Conservation (phyloP, 1,140 invertebrate genomes). For the Portunus trituberculatus region DNA sequence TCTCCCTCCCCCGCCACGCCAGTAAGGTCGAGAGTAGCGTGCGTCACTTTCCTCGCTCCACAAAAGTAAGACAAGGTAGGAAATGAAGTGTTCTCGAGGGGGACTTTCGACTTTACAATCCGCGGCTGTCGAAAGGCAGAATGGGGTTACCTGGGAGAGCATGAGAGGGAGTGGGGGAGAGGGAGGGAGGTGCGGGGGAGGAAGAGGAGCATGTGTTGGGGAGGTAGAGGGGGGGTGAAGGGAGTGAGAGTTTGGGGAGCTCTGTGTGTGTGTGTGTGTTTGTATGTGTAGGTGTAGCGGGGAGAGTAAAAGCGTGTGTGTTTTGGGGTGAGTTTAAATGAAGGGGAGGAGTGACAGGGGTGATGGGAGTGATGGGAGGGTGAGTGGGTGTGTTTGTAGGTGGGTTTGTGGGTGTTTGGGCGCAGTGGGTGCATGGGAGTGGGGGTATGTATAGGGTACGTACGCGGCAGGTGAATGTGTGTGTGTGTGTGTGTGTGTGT, state of each 20-base stretch:
- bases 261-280: not conserved
- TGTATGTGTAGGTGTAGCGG: not conserved
- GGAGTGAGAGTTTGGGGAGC: not conserved
- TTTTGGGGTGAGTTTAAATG: not conserved
- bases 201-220: conserved; percentile 7
- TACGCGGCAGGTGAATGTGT: not conserved
- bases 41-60: not conserved
- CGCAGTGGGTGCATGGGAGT: not conserved
- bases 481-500: not conserved
- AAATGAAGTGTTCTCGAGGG: not conserved
- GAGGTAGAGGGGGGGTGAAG: not conserved
- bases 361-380: not conserved
- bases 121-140: not conserved
- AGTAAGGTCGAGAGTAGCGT: not conserved
- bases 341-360: not conserved
- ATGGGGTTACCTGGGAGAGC: not conserved
- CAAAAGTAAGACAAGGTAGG: not conserved
- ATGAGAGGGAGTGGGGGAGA: not conserved
- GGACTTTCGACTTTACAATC: not conserved
- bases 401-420: not conserved
- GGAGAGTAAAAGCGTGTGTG: not conserved
- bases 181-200: conserved; percentile 17
- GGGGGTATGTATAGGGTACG: not conserved
- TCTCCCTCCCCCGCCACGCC: not conserved
- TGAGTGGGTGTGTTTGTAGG: not conserved